These are phyloP conservation scores for Horisme vitalbata DNA, from an alignment of 2,888 invertebrate genomes.

Conservation along the genomic window DNA sequence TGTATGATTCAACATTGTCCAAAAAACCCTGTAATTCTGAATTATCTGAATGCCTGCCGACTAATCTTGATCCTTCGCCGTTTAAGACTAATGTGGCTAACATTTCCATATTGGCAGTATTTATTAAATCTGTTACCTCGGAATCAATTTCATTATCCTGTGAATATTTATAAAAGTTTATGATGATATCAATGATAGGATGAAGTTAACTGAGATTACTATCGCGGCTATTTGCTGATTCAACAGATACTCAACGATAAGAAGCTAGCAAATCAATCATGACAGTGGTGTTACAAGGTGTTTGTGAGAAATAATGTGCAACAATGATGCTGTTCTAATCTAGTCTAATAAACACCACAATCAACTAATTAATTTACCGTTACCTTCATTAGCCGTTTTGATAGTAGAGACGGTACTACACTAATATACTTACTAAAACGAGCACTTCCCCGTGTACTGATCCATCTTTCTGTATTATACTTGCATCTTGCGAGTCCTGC, in stretches of 20 bases:
- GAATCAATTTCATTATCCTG: slow-evolving; percentile 83
- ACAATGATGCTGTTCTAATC: slow-evolving; percentile 69
- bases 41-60: slow-evolving; percentile 87
- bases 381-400: slow-evolving; percentile 64
- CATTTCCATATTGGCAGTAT: slow-evolving; percentile 93
- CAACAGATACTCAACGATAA: slow-evolving; percentile 70
- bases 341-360: slow-evolving; percentile 77
- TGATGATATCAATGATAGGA: neutral
- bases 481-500: slow-evolving; percentile 76
- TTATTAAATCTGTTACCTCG: slow-evolving; percentile 86
- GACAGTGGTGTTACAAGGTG: slow-evolving; percentile 71
- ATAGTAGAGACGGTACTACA: slow-evolving; percentile 53
- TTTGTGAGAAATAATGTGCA: slow-evolving; percentile 71
- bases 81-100: slow-evolving; percentile 94
- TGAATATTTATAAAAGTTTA: slow-evolving; percentile 29
- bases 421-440: slow-evolving; percentile 72
- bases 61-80: slow-evolving; percentile 91
- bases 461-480: slow-evolving; percentile 65
- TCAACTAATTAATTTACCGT: slow-evolving; percentile 63
- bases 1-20: slow-evolving; percentile 92
- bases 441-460: slow-evolving; percentile 67
- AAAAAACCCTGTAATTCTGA: slow-evolving; percentile 93
- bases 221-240: slow-evolving; percentile 54
- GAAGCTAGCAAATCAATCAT: slow-evolving; percentile 78
- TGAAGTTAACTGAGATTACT: slow-evolving; percentile 36